These are phyloP conservation scores for Engystomops pustulosus DNA, from an alignment of 2,113 vertebrate genomes.

Conservation along the genomic window DNA sequence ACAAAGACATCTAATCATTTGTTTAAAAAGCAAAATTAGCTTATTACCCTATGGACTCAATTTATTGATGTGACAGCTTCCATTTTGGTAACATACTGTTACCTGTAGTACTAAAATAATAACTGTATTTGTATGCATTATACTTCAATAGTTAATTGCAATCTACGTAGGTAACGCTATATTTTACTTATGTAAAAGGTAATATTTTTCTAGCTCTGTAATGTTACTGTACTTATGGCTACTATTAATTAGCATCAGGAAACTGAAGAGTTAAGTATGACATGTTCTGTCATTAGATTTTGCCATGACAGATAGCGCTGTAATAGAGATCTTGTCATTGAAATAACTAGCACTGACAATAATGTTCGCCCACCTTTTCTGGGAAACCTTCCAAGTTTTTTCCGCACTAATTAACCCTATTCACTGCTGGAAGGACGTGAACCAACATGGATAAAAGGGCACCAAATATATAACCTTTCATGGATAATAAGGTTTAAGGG, in stretches of 20 bases:
- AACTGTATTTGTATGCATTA: neutral
- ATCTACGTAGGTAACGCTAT: neutral
- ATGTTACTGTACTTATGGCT: neutral
- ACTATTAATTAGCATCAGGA: neutral
- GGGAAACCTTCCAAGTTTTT: constrained; percentile 34
- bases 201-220: neutral
- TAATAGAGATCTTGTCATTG: constrained; percentile 4
- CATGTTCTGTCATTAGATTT: neutral
- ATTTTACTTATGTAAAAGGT: neutral
- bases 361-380: constrained; percentile 35
- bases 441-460: neutral
- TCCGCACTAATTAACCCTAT: constrained; percentile 26
- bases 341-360: constrained; percentile 25
- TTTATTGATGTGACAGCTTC: neutral
- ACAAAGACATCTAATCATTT: no score
- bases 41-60: no score
- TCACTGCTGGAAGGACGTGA: neutral
- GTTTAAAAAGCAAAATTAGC: no score
- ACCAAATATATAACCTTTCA: neutral
- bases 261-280: neutral
- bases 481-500: neutral
- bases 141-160: neutral
- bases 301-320: neutral
- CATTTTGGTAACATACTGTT: neutral
- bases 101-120: no score